A percentile compares a stretch with the other conserved stretches of the same genome.
phyloP scores from a whole-genome alignment of 2,113 vertebrate genomes.

The Campylomormyrus tamandua region DNA sequence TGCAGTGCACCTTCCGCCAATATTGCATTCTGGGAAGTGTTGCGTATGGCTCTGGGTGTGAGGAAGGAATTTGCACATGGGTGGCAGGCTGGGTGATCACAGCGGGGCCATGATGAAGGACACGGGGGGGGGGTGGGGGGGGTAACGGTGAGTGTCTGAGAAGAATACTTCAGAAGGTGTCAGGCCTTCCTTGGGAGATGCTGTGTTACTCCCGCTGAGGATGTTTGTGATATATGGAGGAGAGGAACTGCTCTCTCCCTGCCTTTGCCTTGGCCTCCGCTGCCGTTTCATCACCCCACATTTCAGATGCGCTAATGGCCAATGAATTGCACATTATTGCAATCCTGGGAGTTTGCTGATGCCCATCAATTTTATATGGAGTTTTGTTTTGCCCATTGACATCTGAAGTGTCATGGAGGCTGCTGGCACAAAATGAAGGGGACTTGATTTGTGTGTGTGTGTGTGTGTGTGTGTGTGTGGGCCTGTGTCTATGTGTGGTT shows the following conservation, averaged over 20 bases:
- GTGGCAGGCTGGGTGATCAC: not conserved
- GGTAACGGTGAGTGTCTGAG: not conserved
- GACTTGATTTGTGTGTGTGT: not conserved
- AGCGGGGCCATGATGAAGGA: not conserved
- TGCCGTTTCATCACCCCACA: slow-evolving; percentile 18
- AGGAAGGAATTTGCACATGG: not conserved
- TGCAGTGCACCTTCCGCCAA: not conserved
- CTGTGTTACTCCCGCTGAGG: not conserved
- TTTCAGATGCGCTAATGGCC: slow-evolving; percentile 19
- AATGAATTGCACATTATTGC: slow-evolving; percentile 26
- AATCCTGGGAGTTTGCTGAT: slow-evolving; percentile 1
- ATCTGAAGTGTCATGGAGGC: not conserved
- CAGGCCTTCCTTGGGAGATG: not conserved
- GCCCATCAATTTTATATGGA: slow-evolving; percentile 18
- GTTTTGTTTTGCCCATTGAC: slow-evolving; percentile 15
- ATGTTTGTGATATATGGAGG: not conserved
- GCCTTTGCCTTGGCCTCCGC: not conserved
- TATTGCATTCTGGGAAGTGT: not conserved
- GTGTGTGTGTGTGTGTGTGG: not conserved
- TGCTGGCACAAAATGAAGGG: not conserved
- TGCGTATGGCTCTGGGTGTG: not conserved
- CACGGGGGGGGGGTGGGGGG: not conserved
- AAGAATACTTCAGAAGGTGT: not conserved
- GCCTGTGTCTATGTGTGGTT: not conserved
- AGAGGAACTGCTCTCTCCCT: not conserved